A percentile compares a stretch with the other conserved stretches of the same genome.
Evolutionary conservation across 2,888 invertebrate genomes (phyloP).

Genomic region (Zygogramma bicolorata): DNA sequence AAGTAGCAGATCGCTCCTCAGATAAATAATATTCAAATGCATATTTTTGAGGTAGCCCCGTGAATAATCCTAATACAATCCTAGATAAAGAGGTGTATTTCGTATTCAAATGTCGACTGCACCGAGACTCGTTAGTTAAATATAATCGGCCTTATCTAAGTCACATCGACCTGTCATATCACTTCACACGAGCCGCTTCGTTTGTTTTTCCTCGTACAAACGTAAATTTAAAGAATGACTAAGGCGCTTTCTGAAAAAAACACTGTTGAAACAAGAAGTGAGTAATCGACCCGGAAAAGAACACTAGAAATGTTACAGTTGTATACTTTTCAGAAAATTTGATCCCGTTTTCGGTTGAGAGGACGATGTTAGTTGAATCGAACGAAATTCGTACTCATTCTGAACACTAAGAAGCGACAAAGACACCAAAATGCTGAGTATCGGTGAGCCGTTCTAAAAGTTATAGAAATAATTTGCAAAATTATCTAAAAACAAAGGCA

Average conservation of each 20-base stretch:
- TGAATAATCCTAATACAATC: constrained; percentile 14
- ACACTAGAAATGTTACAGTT: constrained; percentile 14
- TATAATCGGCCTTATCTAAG: constrained; percentile 46
- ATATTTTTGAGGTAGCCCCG: constrained; percentile 2
- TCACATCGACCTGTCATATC: constrained; percentile 44
- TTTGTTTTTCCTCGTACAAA: constrained; percentile 46
- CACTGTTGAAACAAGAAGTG: constrained; percentile 29
- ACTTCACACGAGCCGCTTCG: constrained; percentile 48
- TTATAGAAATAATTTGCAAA: no score
- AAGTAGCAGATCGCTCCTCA: not conserved
- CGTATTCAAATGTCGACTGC: constrained; percentile 50
- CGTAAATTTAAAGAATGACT: constrained; percentile 57
- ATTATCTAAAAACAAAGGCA: no score
- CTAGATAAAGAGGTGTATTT: constrained; percentile 36
- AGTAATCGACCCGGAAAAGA: constrained; percentile 33
- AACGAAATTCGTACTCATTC: no score
- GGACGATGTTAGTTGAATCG: no score
- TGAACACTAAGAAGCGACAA: no score
- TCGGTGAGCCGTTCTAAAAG: no score
- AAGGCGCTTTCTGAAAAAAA: constrained; percentile 51
- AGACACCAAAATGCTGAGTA: no score
- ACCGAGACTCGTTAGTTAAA: constrained; percentile 52
- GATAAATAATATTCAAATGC: not conserved
- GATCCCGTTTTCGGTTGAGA: no score
- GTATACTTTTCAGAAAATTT: not conserved